Evolutionary conservation across 1,140 invertebrate species (phyloP).

Genomic region (fruit fly (Drosophila melanogaster)): Release_6_plus_ISO1_MT NT_037436.4:13034001-13034500

Average conservation of each 20-base stretch:
- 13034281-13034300: constrained; percentile 51
- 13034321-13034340: constrained; percentile 55
- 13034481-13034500: constrained; percentile 15
- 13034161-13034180: constrained; percentile 63
- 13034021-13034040: constrained; percentile 69
- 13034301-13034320: constrained; percentile 76
- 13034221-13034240: constrained; percentile 60
- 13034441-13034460: constrained; percentile 25
- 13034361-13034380: constrained; percentile 53
- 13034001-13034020: constrained; percentile 77
- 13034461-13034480: constrained; percentile 27
- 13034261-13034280: constrained; percentile 58
- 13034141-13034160: constrained; percentile 81
- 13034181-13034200: constrained; percentile 30
- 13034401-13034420: constrained; percentile 4
- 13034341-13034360: constrained; percentile 73
- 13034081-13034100: constrained; percentile 72
- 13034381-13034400: too few relatives aligned
- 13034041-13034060: constrained; percentile 70
- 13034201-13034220: constrained; percentile 44
- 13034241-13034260: constrained; percentile 76
- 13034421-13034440: neutral
- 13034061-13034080: constrained; percentile 79
- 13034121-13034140: constrained; percentile 74
- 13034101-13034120: constrained; percentile 42